phyloP scores from a whole-genome alignment of 2,113 vertebrate genomes.

The Orthonyx spaldingii region DNA sequence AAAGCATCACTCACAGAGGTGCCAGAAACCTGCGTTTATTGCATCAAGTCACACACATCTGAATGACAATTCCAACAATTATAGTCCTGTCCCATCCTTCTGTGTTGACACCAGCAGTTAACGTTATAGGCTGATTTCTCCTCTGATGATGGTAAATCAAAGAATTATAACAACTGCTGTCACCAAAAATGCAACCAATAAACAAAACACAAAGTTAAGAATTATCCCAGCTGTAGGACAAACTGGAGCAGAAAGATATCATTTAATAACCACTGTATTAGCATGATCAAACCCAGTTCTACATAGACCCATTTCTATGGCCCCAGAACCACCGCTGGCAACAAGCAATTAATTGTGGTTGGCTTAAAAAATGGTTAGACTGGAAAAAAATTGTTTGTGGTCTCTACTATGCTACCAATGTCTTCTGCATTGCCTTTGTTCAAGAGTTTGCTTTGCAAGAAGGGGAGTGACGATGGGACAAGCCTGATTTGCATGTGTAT shows the following conservation, averaged over 20 bases:
- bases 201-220: neutral
- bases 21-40: slow-evolving; percentile 2
- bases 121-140: neutral
- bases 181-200: neutral
- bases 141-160: neutral
- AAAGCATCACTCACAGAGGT: neutral
- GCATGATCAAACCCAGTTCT: neutral
- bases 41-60: neutral
- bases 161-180: neutral
- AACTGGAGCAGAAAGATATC: neutral
- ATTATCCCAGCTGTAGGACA: neutral
- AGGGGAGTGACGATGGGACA: neutral
- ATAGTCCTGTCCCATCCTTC: neutral
- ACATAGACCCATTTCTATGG: neutral
- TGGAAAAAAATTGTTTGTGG: neutral
- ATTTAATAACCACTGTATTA: neutral
- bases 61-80: slow-evolving; percentile 19
- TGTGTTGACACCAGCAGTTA: neutral
- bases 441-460: neutral
- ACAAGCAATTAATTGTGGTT: neutral
- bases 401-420: neutral
- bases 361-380: neutral
- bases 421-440: neutral
- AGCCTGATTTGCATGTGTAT: neutral
- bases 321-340: neutral